Base-by-base conservation (phyloP, 53 echinoderm and acorn worm species). In the Paracentrotus lividus region DNA sequence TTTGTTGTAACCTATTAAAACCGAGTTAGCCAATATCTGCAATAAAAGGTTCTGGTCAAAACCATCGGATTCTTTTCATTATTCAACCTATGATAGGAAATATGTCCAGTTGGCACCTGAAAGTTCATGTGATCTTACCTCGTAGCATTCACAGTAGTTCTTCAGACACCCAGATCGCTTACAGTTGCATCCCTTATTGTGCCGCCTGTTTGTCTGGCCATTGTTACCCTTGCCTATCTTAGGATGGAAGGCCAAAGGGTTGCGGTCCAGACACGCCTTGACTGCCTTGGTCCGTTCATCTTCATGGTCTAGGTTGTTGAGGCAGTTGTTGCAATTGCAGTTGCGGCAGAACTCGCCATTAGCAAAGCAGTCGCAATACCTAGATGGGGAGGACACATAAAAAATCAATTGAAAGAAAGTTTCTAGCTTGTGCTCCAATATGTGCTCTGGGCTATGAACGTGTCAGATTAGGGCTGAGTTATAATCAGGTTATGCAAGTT, bases 81-180 rank as follows among this genome's bases (percentile, higher is more conserved):
- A 27, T 64, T 64, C 64, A 29, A 29, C 26, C 27, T 29, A 64
- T 64, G 29, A 18, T 64, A 6, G 64, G 64, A 64, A 10, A 31
- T 3, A 0, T 40, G 1, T 4, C 18, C 38, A 13, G 72, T 32
- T n/a, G 32, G 21, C 40, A 40, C 40, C 2, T 20, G 4, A 5
- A 38, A 20, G 20, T 38, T 36, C 36, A 40, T 4, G 72, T 18
- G 32, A 38, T 0, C 88, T 13, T 75, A 97, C 99, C 99, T 99
- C 97, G 88, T 98, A 99, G 88, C 99, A 99, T 95, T 99, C 99
- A 81, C 99, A 99, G 69, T 99, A 99, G 92, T 99, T 99, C 94
- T 99, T 99, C 43, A 99, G 95, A 57, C 99, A 99, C 5, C 99
- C 99, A 13, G 99, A 99, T 38, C 97, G 89, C 94, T 99, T 99